Percentiles rank a stretch among this genome's conserved stretches.
These are phyloP conservation scores for Paramuricea clavata DNA, from an alignment of 92 coral and sea anemone species.

Conservation along the genomic window DNA sequence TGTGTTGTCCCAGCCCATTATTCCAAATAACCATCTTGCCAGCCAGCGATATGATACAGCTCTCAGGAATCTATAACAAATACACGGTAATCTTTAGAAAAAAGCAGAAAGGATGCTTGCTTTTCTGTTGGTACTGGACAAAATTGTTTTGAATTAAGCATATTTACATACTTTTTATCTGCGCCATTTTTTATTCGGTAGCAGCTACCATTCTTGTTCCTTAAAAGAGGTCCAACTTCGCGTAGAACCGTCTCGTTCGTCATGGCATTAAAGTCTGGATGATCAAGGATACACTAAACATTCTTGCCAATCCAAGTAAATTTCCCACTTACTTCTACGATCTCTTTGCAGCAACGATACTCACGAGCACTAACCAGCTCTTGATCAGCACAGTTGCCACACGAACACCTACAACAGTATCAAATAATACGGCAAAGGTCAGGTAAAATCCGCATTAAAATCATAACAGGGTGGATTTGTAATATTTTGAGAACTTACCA, in stretches of 20 bases:
- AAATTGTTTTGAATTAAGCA: background rate
- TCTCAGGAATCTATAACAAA: background rate
- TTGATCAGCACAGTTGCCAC: constrained; percentile 44
- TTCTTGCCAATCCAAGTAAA: constrained; percentile 46
- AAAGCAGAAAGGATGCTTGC: background rate
- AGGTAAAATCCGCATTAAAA: no score
- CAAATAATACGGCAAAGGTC: no score
- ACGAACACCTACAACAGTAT: no score
- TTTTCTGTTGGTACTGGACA: background rate
- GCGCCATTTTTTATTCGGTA: background rate
- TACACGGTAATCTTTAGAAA: background rate
- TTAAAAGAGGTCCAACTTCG: background rate
- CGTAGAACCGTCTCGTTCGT: constrained; percentile 31
- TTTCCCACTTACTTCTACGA: constrained; percentile 35
- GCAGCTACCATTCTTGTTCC: background rate
- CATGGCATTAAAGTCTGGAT: constrained; percentile 48
- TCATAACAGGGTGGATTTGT: no score
- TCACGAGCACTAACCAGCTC: constrained; percentile 47
- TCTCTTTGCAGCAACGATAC: constrained; percentile 43
- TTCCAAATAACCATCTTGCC: constrained; percentile 53
- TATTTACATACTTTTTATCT: background rate
- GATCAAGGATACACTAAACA: constrained; percentile 48
- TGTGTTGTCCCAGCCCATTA: constrained; percentile 45
- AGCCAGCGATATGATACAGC: constrained; percentile 46
- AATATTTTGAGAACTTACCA: no score